Evolutionary conservation across 1,140 invertebrate genomes (phyloP).

Genomic region (Charaxes varanes): DNA sequence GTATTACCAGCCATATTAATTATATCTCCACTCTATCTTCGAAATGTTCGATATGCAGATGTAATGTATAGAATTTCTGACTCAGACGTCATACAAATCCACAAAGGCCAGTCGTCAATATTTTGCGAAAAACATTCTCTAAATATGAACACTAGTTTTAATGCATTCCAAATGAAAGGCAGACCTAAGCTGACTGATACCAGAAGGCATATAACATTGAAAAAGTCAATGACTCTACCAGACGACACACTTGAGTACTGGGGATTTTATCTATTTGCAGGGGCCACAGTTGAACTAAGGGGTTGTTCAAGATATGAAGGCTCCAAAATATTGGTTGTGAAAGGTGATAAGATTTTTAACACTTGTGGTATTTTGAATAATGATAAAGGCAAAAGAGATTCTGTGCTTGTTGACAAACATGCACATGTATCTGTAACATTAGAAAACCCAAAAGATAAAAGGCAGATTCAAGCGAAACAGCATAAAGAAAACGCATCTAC

Average conservation of each 20-base stretch:
- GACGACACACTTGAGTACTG: slow-evolving; percentile 92
- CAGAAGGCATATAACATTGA: slow-evolving; percentile 83
- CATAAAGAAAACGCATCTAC: slow-evolving; percentile 9
- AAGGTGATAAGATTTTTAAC: slow-evolving; percentile 82
- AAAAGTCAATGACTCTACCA: slow-evolving; percentile 86
- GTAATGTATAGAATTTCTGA: slow-evolving; percentile 84
- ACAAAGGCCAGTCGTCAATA: slow-evolving; percentile 84
- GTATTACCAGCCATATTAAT: slow-evolving; percentile 83
- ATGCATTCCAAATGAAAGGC: slow-evolving; percentile 86
- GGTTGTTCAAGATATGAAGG: slow-evolving; percentile 87
- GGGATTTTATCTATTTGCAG: slow-evolving; percentile 89
- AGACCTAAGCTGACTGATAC: slow-evolving; percentile 80
- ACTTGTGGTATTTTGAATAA: slow-evolving; percentile 85
- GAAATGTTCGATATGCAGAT: slow-evolving; percentile 82
- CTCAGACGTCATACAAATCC: slow-evolving; percentile 86
- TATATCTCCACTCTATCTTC: slow-evolving; percentile 83
- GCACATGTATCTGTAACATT: slow-evolving; percentile 81
- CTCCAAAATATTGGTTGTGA: slow-evolving; percentile 84
- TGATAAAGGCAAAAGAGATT: slow-evolving; percentile 77
- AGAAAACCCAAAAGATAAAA: slow-evolving; percentile 75
- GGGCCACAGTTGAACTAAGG: slow-evolving; percentile 83
- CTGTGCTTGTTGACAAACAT: slow-evolving; percentile 75
- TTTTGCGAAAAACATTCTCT: slow-evolving; percentile 86
- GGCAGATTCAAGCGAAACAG: too few species aligned
- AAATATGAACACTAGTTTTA: slow-evolving; percentile 85